Evolutionary conservation across 2,113 vertebrate genomes (phyloP).

Genomic region (Pterocles orientalis): DNA sequence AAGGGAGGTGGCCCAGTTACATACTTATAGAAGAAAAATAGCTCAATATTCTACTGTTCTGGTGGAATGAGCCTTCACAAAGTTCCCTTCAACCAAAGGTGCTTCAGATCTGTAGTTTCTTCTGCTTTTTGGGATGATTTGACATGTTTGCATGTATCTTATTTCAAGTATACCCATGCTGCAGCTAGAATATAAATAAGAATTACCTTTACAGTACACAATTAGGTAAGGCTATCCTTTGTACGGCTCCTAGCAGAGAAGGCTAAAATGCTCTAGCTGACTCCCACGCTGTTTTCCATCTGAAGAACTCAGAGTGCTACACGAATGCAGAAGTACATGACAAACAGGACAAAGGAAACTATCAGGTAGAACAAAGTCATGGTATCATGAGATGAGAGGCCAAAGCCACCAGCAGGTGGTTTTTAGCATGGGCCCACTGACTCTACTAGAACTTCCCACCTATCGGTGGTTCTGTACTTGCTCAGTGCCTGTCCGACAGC

Average conservation of each 20-base stretch:
- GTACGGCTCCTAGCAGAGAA: background rate
- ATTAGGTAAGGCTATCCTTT: background rate
- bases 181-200: background rate
- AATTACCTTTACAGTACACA: background rate
- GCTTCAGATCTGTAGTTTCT: background rate
- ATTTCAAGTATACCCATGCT: background rate
- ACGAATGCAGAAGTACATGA: rapidly evolving
- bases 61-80: background rate
- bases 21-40: background rate
- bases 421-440: background rate
- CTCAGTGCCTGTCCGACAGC: background rate
- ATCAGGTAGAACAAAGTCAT: rapidly evolving
- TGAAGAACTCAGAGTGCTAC: background rate
- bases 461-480: background rate
- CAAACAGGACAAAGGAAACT: background rate
- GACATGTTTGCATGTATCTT: background rate
- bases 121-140: background rate
- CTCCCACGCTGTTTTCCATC: background rate
- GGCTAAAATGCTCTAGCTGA: background rate
- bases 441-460: background rate
- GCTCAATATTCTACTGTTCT: background rate
- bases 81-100: background rate
- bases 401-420: background rate
- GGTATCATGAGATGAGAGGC: background rate
- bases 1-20: background rate